These are phyloP conservation scores for Prionailurus bengalensis DNA, from an alignment of 2,113 vertebrate genomes.

Conservation along the genomic window DNA sequence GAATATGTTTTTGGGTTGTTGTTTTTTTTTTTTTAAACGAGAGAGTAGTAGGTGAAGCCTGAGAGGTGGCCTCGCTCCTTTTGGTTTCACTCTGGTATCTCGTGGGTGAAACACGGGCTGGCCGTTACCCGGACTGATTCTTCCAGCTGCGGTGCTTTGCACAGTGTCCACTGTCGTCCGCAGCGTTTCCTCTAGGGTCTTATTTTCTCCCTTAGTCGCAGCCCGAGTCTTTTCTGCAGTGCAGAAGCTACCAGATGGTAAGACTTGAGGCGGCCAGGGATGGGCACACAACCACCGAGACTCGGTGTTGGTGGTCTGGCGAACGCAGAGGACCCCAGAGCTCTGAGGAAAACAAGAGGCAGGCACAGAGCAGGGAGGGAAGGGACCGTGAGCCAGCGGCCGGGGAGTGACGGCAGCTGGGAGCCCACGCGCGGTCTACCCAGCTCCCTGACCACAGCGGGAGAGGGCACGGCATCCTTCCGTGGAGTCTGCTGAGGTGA, in stretches of 20 bases:
- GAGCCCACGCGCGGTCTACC: rapidly evolving
- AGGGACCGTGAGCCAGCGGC: rapidly evolving
- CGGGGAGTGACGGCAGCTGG: not conserved
- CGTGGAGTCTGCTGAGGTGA: too few relatives aligned
- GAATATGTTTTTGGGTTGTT: not conserved
- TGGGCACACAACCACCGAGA: not conserved
- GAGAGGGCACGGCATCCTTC: too few relatives aligned
- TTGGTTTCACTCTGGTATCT: not conserved
- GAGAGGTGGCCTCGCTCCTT: not conserved
- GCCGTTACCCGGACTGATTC: not conserved
- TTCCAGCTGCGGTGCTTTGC: not conserved
- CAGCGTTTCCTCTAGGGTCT: not conserved
- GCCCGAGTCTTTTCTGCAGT: not conserved
- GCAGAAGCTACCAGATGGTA: not conserved
- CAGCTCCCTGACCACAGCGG: not conserved
- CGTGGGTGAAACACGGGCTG: not conserved
- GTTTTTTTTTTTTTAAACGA: not conserved
- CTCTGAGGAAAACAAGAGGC: not conserved
- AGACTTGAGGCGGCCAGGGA: not conserved
- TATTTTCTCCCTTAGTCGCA: not conserved
- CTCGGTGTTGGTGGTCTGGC: not conserved
- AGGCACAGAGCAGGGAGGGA: not conserved
- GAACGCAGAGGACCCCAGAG: not conserved
- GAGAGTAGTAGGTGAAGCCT: not conserved
- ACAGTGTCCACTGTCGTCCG: not conserved